These are phyloP conservation scores for Oreochromis mossambicus DNA, from an alignment of 2,797 vertebrate species.

Conservation along the genomic window DNA sequence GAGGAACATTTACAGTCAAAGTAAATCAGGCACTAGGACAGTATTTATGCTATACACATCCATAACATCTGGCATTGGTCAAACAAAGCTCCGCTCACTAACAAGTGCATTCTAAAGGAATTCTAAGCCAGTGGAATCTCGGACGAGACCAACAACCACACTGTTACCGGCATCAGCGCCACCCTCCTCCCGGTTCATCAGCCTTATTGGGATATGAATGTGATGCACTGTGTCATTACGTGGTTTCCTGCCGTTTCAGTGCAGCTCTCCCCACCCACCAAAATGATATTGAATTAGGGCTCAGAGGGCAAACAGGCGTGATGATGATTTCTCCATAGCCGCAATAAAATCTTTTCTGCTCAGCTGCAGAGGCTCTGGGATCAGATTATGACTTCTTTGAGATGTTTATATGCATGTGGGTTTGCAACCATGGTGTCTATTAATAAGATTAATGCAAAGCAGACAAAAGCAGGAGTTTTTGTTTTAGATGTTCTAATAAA, in stretches of 20 bases:
- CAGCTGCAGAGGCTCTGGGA: slow-evolving; percentile 11
- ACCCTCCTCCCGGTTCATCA: slow-evolving; percentile 24
- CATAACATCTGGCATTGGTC: not conserved
- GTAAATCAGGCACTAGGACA: not conserved
- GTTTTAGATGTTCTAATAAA: not conserved
- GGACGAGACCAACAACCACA: slow-evolving; percentile 12
- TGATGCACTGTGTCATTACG: slow-evolving; percentile 58
- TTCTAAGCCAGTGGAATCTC: slow-evolving; percentile 24
- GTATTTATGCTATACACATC: not conserved
- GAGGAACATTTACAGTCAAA: not conserved
- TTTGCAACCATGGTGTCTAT: slow-evolving; percentile 12
- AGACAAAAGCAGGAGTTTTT: not conserved
- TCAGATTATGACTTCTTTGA: slow-evolving; percentile 17
- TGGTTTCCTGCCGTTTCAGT: slow-evolving; percentile 62
- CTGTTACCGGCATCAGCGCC: slow-evolving; percentile 22
- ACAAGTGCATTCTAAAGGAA: slow-evolving; percentile 21
- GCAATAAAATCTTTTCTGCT: slow-evolving; percentile 26
- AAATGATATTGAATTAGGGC: slow-evolving; percentile 53
- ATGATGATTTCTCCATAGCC: slow-evolving; percentile 41
- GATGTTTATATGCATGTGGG: slow-evolving; percentile 17
- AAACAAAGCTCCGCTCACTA: not conserved
- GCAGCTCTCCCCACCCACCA: slow-evolving; percentile 47
- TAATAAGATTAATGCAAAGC: slow-evolving; percentile 31
- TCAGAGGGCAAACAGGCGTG: slow-evolving; percentile 35
- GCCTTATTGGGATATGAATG: slow-evolving; percentile 54